Evolutionary conservation across 2,797 vertebrate genomes (phyloP).

Genomic region (Pipistrellus pygmaeus): DNA sequence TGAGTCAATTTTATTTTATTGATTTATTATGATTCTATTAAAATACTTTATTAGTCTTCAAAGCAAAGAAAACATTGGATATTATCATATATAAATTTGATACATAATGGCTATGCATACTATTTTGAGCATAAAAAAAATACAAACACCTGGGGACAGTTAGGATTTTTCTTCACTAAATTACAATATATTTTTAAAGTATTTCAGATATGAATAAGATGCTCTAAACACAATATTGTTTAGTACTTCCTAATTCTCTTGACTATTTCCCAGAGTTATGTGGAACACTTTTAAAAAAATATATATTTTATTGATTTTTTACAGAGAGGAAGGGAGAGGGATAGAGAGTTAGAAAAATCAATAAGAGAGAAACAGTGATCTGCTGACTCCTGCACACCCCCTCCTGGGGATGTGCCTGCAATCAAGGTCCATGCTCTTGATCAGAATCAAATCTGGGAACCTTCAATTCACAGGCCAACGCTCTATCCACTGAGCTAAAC

Average conservation of each 20-base stretch:
- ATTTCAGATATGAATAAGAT: too few species aligned
- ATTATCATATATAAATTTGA: neutral
- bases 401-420: too few species aligned
- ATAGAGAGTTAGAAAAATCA: too few species aligned
- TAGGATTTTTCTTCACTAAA: neutral
- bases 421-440: too few species aligned
- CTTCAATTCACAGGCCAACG: too few species aligned
- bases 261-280: neutral
- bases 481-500: too few species aligned
- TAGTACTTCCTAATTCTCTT: neutral
- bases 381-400: too few species aligned
- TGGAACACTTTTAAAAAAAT: neutral
- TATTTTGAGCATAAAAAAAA: slow-evolving; percentile 30
- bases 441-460: too few species aligned
- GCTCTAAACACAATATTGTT: neutral
- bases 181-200: neutral
- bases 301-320: too few species aligned
- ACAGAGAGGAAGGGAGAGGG: too few species aligned
- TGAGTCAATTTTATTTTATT: neutral
- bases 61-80: slow-evolving; percentile 1
- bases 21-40: neutral
- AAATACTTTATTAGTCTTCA: slow-evolving; percentile 43
- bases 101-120: neutral
- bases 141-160: neutral
- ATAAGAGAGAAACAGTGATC: too few species aligned